Conservation (phyloP, 2,113 vertebrate species). For the Baryphthengus martii region DNA sequence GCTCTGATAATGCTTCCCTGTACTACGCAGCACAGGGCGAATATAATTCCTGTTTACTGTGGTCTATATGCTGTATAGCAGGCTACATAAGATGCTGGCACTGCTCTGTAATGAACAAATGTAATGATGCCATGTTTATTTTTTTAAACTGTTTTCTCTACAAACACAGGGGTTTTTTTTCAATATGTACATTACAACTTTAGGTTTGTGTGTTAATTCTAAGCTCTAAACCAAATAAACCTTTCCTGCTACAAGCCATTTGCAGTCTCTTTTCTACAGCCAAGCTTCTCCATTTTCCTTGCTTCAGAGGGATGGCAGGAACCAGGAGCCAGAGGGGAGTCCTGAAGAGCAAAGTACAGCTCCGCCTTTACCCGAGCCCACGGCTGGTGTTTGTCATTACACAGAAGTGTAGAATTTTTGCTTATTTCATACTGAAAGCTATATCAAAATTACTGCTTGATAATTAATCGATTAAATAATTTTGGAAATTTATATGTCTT, state of each 20-base stretch:
- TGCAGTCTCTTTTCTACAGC: background rate
- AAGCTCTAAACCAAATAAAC: background rate
- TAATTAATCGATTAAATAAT: background rate
- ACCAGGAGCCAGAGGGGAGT: background rate
- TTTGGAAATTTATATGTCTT: background rate
- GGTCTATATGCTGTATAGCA: background rate
- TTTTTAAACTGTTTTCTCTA: background rate
- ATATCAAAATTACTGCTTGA: background rate
- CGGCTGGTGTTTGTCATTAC: rapidly evolving
- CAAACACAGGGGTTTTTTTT: background rate
- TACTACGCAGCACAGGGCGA: background rate
- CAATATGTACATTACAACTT: background rate
- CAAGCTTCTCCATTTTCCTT: background rate
- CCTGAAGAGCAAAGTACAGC: background rate
- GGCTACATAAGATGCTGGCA: background rate
- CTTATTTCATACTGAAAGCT: background rate
- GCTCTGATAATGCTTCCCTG: background rate
- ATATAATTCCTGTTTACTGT: background rate
- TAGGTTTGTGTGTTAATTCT: background rate
- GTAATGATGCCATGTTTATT: background rate
- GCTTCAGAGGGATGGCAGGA: background rate
- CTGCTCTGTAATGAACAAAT: background rate
- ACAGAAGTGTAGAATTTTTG: background rate
- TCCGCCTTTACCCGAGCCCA: background rate
- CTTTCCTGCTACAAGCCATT: background rate